phyloP scores from a whole-genome alignment of 2,888 invertebrate genomes.

The Yponomeuta sedellus region DNA sequence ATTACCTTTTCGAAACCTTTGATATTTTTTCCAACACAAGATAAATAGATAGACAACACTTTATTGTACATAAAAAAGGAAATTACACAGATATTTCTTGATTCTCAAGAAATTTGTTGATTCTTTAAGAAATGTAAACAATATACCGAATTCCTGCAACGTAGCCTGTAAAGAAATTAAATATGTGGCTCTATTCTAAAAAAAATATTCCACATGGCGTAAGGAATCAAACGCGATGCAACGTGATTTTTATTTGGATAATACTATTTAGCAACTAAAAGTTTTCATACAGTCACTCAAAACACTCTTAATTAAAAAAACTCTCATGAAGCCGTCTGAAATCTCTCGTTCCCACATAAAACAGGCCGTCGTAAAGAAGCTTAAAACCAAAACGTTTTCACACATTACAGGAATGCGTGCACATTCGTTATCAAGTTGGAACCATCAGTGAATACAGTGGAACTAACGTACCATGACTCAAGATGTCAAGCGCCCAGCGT shows the following conservation, averaged over 20 bases:
- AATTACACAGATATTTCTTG: no score
- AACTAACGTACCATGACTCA: constrained; percentile 57
- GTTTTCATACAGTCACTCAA: background rate
- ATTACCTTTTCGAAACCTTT: no score
- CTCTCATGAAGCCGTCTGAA: background rate
- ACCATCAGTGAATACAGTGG: constrained; percentile 52
- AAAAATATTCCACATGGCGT: no score
- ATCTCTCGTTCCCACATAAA: background rate
- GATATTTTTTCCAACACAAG: no score
- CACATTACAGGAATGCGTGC: constrained; percentile 19
- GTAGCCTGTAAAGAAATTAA: no score
- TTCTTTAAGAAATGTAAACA: no score
- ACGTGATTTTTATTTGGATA: background rate
- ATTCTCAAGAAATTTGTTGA: no score
- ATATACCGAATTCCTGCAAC: no score
- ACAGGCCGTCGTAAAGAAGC: background rate
- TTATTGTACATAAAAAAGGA: no score
- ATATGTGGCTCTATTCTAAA: no score
- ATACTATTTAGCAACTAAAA: background rate
- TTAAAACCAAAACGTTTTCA: constrained; percentile 7
- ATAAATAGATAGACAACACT: no score
- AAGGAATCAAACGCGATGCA: background rate
- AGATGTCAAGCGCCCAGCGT: constrained; percentile 35
- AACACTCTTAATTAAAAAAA: background rate
- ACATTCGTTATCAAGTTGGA: constrained; percentile 36